phyloP scores from a whole-genome alignment of 2,797 vertebrate species.

The Enteromius radiatus region DNA sequence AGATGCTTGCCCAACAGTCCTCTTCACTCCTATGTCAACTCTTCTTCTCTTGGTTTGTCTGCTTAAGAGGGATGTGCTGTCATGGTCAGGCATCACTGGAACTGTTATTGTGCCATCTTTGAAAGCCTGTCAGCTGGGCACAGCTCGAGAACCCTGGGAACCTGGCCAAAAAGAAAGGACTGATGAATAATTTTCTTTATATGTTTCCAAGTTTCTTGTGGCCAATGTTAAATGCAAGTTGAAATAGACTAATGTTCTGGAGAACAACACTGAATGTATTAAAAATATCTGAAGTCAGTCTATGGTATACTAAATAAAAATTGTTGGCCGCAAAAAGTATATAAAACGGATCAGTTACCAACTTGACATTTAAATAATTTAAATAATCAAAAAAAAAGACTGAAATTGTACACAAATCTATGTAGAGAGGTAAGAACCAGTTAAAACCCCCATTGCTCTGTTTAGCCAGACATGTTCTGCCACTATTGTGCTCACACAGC shows the following conservation, averaged over 20 bases:
- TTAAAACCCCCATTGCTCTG: background rate
- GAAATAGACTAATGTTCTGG: conserved; percentile 83
- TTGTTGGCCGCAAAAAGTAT: background rate
- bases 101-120: conserved; percentile 92
- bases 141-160: conserved; percentile 87
- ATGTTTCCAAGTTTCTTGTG: conserved; percentile 89
- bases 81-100: conserved; percentile 99
- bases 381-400: background rate
- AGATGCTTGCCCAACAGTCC: conserved; percentile 93
- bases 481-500: conserved; percentile 15
- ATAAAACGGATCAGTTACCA: background rate
- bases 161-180: conserved; percentile 87
- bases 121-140: conserved; percentile 92
- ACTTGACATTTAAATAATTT: background rate
- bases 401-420: background rate
- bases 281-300: background rate
- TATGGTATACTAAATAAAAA: background rate
- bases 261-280: conserved; percentile 52
- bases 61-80: conserved; percentile 96
- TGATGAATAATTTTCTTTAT: conserved; percentile 88
- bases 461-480: background rate
- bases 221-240: conserved; percentile 86
- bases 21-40: conserved; percentile 99
- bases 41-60: conserved; percentile 99
- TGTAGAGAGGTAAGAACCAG: background rate